Conservation (phyloP, 2,888 invertebrate genomes). For the Acanthosepion esculentum region DNA sequence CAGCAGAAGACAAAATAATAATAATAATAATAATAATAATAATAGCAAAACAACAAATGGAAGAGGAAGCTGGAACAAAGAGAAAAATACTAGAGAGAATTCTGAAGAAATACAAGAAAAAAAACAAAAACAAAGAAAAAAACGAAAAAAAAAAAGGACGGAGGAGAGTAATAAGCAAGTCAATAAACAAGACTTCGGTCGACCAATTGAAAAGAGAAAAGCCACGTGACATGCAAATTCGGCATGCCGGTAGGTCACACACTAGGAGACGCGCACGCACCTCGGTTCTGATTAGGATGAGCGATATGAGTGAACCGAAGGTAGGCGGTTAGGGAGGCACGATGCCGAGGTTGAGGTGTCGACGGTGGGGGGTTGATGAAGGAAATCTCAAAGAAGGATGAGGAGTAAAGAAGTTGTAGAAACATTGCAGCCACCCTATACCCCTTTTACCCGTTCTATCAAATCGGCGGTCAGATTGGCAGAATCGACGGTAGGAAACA, state of each 20-base stretch:
- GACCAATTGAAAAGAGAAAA: not conserved
- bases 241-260: not conserved
- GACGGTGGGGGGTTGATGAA: not conserved
- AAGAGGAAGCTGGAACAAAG: too few relatives aligned
- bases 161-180: not conserved
- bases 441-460: not conserved
- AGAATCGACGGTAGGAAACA: not conserved
- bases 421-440: too few relatives aligned
- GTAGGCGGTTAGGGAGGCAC: not conserved
- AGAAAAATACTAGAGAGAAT: too few relatives aligned
- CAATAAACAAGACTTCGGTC: not conserved
- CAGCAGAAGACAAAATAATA: too few relatives aligned
- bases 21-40: too few relatives aligned
- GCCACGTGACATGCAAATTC: conserved; percentile 14
- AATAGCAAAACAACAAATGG: too few relatives aligned
- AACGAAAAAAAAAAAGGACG: not conserved
- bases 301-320: not conserved
- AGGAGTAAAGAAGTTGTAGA: not conserved
- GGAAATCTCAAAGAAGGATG: not conserved
- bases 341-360: not conserved
- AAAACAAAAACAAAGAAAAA: not conserved
- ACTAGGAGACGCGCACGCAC: conserved; percentile 40
- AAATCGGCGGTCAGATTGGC: not conserved
- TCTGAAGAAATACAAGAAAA: not conserved
- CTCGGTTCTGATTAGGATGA: not conserved